Conservation (phyloP, 2,113 vertebrate species). For the Meleagris gallopavo region DNA sequence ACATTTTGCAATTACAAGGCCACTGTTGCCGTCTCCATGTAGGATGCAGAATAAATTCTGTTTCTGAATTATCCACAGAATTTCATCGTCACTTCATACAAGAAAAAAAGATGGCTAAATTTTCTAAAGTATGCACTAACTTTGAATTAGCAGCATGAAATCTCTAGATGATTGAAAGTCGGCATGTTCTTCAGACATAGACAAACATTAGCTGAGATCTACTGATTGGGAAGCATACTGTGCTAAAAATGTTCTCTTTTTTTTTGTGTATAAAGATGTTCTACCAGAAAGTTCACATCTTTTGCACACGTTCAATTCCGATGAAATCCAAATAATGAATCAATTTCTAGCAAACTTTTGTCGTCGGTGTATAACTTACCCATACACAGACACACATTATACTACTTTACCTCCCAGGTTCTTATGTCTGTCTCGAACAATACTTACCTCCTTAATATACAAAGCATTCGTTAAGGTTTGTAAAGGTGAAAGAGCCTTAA, state of each 20-base stretch:
- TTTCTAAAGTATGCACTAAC: neutral
- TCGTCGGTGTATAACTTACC: neutral
- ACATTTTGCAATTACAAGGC: neutral
- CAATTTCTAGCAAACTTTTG: constrained; percentile 12
- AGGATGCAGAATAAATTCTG: neutral
- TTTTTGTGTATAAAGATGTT: neutral
- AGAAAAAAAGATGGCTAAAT: neutral
- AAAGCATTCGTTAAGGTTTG: constrained; percentile 4
- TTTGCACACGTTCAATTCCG: neutral
- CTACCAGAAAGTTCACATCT: neutral
- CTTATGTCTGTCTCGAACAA: neutral
- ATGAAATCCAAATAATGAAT: neutral
- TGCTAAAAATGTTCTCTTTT: neutral
- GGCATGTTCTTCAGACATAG: neutral
- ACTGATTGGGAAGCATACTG: neutral
- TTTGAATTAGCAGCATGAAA: neutral
- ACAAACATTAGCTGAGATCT: neutral
- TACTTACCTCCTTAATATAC: neutral
- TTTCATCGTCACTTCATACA: neutral
- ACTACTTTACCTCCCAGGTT: neutral
- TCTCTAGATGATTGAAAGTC: neutral
- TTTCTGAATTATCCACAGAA: neutral
- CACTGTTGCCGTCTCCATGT: neutral
- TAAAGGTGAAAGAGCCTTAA: constrained; percentile 42
- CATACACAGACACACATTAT: neutral